Conservation (phyloP, 2,797 vertebrate genomes). For the Hydrophis major region DNA sequence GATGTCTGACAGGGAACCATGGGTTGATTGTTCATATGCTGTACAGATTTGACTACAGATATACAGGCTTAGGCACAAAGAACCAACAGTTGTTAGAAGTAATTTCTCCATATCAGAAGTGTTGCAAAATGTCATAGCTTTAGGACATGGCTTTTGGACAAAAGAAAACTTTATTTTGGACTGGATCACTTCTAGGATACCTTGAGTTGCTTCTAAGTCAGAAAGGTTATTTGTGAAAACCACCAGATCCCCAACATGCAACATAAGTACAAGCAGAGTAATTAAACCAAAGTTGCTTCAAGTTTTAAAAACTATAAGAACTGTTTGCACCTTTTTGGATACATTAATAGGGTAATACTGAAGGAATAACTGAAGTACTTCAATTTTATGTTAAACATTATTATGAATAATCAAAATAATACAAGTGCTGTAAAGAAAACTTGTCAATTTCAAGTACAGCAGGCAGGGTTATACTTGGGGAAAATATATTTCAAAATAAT, state of each 20-base stretch:
- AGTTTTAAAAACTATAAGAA: not conserved
- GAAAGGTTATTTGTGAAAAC: not conserved
- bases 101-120: not conserved
- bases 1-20: not conserved
- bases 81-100: not conserved
- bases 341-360: not conserved
- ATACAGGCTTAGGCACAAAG: not conserved
- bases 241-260: not conserved
- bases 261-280: not conserved
- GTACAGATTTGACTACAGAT: not conserved
- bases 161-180: not conserved
- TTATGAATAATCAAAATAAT: not conserved
- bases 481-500: not conserved
- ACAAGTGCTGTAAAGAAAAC: not conserved
- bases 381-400: not conserved
- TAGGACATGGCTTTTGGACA: not conserved
- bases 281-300: not conserved
- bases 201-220: not conserved
- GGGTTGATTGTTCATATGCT: not conserved
- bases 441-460: not conserved
- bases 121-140: not conserved
- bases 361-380: not conserved
- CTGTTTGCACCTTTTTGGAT: not conserved
- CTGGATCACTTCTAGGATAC: not conserved
- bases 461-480: not conserved